These are phyloP conservation scores for Crotalus horridus DNA, from an alignment of 2,113 vertebrate species.

Conservation along the genomic window DNA sequence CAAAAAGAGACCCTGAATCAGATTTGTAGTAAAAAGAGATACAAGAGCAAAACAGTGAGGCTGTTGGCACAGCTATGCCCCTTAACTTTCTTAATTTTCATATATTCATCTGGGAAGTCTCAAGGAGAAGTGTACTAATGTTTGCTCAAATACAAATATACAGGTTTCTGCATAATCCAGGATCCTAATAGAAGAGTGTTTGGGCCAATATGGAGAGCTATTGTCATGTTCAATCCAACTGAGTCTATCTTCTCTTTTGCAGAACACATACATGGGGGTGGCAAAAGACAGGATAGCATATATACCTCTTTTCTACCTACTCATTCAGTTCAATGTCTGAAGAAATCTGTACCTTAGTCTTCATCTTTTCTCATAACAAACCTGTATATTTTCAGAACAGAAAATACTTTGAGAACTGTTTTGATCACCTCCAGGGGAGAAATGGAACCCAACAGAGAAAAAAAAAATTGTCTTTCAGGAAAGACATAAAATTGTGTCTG, in stretches of 20 bases:
- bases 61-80: not conserved
- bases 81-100: not conserved
- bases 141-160: not conserved
- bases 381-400: not conserved
- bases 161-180: not conserved
- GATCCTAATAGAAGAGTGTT: not conserved
- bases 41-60: not conserved
- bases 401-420: not conserved
- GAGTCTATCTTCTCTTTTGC: not conserved
- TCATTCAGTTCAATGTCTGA: not conserved
- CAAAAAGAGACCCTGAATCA: not conserved
- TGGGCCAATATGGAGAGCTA: not conserved
- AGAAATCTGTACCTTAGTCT: not conserved
- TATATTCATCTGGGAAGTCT: not conserved
- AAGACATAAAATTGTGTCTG: not conserved
- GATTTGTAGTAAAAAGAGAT: not conserved
- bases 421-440: not conserved
- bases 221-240: not conserved
- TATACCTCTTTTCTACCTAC: not conserved
- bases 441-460: not conserved
- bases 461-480: not conserved
- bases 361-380: not conserved
- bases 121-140: not conserved
- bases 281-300: not conserved
- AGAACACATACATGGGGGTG: not conserved